Percentiles rank a stretch among this genome's conserved stretches.
Evolutionary conservation across 1,140 invertebrate genomes (phyloP).

Genomic region (Tetramorium simillimum): DNA sequence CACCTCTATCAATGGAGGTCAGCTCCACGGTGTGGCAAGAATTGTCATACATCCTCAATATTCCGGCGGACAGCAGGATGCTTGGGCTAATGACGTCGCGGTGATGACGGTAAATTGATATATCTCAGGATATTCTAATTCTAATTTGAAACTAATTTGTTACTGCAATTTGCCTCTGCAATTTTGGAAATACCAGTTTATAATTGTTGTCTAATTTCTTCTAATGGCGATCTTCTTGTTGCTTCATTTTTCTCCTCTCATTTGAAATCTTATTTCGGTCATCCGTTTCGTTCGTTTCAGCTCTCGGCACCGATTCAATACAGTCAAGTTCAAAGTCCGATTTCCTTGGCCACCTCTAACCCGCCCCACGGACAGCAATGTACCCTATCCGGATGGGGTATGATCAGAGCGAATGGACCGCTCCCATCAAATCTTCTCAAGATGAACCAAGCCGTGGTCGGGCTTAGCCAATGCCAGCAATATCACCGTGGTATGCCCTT

Average conservation of each 20-base stretch:
- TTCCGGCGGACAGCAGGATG: not conserved
- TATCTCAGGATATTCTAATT: not conserved
- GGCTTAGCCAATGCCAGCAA: not conserved
- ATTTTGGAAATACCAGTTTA: not conserved
- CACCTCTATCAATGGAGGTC: not conserved
- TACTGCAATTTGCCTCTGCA: not conserved
- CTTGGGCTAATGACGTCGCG: conserved; percentile 64
- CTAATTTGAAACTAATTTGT: too few species aligned
- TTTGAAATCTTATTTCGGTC: not conserved
- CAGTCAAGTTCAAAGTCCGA: not conserved
- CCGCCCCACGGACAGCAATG: not conserved
- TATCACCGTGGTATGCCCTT: not conserved
- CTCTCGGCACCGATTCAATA: not conserved
- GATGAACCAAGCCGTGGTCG: not conserved
- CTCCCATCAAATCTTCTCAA: not conserved
- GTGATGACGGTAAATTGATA: conserved; percentile 63
- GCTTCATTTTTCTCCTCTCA: not conserved
- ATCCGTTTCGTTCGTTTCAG: not conserved
- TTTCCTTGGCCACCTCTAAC: not conserved
- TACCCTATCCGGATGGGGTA: conserved; percentile 38
- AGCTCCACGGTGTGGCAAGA: conserved; percentile 4
- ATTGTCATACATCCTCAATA: conserved; percentile 55
- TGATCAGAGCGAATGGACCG: not conserved
- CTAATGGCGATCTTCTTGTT: not conserved
- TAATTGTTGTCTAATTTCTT: not conserved